These are phyloP conservation scores for Chrysotoxum bicinctum DNA, from an alignment of 2,888 invertebrate genomes.

Conservation along the genomic window DNA sequence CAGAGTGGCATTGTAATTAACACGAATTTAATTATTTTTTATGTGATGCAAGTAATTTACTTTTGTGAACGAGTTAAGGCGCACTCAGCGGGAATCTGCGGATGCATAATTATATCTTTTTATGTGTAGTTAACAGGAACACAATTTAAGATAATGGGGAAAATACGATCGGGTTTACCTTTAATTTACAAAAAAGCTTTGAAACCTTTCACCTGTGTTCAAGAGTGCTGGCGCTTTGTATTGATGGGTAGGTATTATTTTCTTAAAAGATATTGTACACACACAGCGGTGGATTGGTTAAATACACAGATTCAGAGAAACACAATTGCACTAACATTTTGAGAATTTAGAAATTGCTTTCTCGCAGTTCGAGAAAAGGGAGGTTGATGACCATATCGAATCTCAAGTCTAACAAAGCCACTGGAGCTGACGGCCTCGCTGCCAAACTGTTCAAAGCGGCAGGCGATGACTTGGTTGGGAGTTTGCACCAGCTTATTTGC, in stretches of 20 bases:
- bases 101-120: not conserved
- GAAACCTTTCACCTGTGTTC: slow-evolving; percentile 1
- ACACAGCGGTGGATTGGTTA: too few relatives aligned
- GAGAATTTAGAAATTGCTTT: too few relatives aligned
- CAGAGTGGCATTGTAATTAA: slow-evolving; percentile 62
- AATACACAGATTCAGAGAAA: too few relatives aligned
- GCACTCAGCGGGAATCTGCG: not conserved
- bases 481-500: too few relatives aligned
- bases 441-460: too few relatives aligned
- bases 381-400: too few relatives aligned
- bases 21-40: slow-evolving; percentile 71
- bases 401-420: too few relatives aligned
- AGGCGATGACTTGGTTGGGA: too few relatives aligned
- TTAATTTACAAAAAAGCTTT: slow-evolving; percentile 4
- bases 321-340: too few relatives aligned
- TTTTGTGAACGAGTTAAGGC: slow-evolving; percentile 34
- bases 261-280: too few relatives aligned
- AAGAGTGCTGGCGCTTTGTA: not conserved
- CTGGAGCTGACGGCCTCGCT: too few relatives aligned
- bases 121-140: slow-evolving; percentile 21
- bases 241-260: not conserved
- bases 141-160: slow-evolving; percentile 37
- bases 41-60: slow-evolving; percentile 58
- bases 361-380: too few relatives aligned
- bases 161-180: not conserved